Conservation (phyloP, 2,888 invertebrate genomes). For the Nymphalis c-album region DNA sequence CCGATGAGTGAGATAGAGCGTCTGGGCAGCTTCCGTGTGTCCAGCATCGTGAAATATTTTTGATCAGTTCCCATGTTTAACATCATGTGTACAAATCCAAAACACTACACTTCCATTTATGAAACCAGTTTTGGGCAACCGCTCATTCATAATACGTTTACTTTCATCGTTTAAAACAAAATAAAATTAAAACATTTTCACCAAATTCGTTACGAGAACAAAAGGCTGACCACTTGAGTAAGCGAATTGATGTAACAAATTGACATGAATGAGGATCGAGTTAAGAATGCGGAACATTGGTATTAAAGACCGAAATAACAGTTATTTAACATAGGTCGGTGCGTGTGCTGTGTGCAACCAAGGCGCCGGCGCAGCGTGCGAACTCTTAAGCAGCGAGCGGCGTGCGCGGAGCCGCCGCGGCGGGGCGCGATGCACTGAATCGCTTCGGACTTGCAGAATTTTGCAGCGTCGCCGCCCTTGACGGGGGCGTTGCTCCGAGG, state of each 20-base stretch:
- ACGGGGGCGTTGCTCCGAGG: slow-evolving; percentile 81
- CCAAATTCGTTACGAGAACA: slow-evolving; percentile 52
- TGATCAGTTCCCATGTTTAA: slow-evolving; percentile 53
- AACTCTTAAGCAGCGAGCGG: slow-evolving; percentile 51
- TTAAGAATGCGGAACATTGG: slow-evolving; percentile 76
- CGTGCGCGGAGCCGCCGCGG: slow-evolving; percentile 79
- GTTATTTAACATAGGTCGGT: slow-evolving; percentile 76
- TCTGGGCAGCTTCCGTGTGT: slow-evolving; percentile 70
- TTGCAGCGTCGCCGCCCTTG: slow-evolving; percentile 81
- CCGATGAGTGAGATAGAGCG: slow-evolving; percentile 73
- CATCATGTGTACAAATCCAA: slow-evolving; percentile 65
- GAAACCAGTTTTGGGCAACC: slow-evolving; percentile 64
- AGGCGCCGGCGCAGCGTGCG: slow-evolving; percentile 57
- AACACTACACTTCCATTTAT: slow-evolving; percentile 72
- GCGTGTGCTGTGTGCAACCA: slow-evolving; percentile 56
- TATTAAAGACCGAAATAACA: slow-evolving; percentile 78
- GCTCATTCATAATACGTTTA: slow-evolving; percentile 67
- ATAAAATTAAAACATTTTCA: slow-evolving; percentile 54
- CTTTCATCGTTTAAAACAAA: slow-evolving; percentile 60
- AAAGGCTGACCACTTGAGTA: slow-evolving; percentile 50
- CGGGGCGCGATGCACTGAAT: slow-evolving; percentile 80
- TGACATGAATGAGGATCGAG: slow-evolving; percentile 58
- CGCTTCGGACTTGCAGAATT: slow-evolving; percentile 79
- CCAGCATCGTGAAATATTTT: slow-evolving; percentile 68
- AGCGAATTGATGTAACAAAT: slow-evolving; percentile 42